Evolutionary conservation across 2,797 vertebrate species (phyloP).

Genomic region (Hypotaenidia okinawae): DNA sequence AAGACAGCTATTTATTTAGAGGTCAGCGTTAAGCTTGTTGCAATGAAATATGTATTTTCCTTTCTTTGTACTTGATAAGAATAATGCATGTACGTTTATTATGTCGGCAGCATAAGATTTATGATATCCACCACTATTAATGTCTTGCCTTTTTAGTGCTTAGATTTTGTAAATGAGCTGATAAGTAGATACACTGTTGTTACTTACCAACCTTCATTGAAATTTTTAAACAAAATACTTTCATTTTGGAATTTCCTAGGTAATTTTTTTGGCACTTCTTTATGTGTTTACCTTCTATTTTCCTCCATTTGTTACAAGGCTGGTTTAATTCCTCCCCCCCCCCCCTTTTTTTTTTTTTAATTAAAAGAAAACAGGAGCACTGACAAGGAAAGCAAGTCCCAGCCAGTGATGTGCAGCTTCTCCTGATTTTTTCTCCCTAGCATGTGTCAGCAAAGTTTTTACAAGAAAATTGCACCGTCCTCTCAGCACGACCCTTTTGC

Average conservation of each 20-base stretch:
- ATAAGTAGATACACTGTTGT: conserved; percentile 31
- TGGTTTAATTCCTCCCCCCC: accelerated
- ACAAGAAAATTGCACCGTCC: not conserved
- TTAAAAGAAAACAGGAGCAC: not conserved
- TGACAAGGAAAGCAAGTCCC: not conserved
- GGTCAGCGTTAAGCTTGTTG: conserved; percentile 59
- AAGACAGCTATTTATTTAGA: conserved; percentile 66
- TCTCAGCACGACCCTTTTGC: not conserved
- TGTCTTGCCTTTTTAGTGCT: conserved; percentile 39
- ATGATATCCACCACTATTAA: conserved; percentile 37
- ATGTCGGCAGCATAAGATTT: conserved; percentile 24
- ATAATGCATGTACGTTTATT: conserved; percentile 51
- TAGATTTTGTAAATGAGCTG: conserved; percentile 54
- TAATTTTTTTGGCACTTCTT: not conserved
- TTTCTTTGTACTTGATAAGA: conserved; percentile 67
- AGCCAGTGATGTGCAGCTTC: not conserved
- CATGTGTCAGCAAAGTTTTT: conserved; percentile 43
- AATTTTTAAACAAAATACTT: conserved; percentile 25
- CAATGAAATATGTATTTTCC: conserved; percentile 63
- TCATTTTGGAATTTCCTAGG: conserved; percentile 43
- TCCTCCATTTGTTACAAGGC: not conserved
- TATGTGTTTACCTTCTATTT: not conserved
- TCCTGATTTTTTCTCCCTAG: not conserved
- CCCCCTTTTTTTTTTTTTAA: not conserved
- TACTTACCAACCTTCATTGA: conserved; percentile 56